Evolutionary conservation across 2,797 vertebrate species (phyloP).

Genomic region (Pseudopleuronectes americanus): DNA sequence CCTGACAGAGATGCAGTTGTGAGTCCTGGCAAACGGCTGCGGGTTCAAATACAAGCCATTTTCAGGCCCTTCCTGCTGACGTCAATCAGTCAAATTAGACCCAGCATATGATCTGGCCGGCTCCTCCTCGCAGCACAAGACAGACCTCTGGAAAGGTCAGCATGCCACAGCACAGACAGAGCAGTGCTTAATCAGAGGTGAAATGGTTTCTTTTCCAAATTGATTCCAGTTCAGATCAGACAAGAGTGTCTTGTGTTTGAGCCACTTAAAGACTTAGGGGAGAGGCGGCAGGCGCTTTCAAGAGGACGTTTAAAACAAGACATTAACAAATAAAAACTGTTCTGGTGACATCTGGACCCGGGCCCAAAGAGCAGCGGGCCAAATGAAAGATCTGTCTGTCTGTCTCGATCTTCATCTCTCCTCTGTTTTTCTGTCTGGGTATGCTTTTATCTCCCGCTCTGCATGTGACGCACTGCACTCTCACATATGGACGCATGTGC

Average conservation of each 20-base stretch:
- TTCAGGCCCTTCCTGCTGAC: slow-evolving; percentile 70
- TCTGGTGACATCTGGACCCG: slow-evolving; percentile 73
- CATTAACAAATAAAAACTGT: slow-evolving; percentile 78
- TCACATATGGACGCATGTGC: slow-evolving; percentile 43
- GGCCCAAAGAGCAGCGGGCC: slow-evolving; percentile 55
- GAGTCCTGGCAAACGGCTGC: slow-evolving; percentile 64
- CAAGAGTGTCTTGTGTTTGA: slow-evolving; percentile 80
- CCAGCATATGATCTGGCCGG: slow-evolving; percentile 70
- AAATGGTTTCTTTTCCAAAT: slow-evolving; percentile 85
- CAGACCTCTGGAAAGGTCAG: slow-evolving; percentile 85
- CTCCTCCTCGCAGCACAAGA: slow-evolving; percentile 72
- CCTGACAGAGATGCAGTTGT: slow-evolving; percentile 56
- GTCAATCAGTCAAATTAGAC: slow-evolving; percentile 82
- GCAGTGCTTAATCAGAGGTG: slow-evolving; percentile 82
- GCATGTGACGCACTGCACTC: slow-evolving; percentile 46
- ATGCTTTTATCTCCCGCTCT: slow-evolving; percentile 54
- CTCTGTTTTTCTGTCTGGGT: slow-evolving; percentile 37
- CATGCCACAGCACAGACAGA: slow-evolving; percentile 81
- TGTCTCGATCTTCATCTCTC: slow-evolving; percentile 47
- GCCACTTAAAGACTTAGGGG: slow-evolving; percentile 73
- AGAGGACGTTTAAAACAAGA: slow-evolving; percentile 75
- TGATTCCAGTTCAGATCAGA: slow-evolving; percentile 82
- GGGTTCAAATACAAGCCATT: slow-evolving; percentile 77
- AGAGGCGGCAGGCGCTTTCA: slow-evolving; percentile 68
- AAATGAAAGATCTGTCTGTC: slow-evolving; percentile 53